Conservation (phyloP, 2,888 invertebrate species). For the Epirrhoe tristata region DNA sequence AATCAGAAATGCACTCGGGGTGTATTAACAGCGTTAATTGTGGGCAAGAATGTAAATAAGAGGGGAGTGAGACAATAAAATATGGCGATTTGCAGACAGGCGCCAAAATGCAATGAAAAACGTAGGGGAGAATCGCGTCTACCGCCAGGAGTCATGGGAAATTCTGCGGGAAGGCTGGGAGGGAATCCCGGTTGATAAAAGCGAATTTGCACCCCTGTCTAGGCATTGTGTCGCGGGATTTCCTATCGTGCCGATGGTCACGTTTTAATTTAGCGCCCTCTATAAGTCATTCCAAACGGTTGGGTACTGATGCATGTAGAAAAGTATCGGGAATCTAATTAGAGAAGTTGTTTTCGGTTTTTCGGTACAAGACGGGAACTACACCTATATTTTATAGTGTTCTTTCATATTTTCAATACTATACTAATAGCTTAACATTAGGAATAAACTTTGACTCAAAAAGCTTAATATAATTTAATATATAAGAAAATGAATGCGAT, state of each 20-base stretch:
- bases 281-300: constrained; percentile 36
- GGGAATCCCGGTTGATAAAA: constrained; percentile 71
- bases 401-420: constrained; percentile 4
- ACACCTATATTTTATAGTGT: not conserved
- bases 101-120: constrained; percentile 61
- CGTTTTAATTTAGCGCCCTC: constrained; percentile 40
- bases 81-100: constrained; percentile 59
- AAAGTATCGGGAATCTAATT: constrained; percentile 24
- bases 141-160: constrained; percentile 64
- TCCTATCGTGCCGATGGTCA: constrained; percentile 57
- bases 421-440: not conserved
- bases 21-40: constrained; percentile 43
- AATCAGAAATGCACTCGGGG: constrained; percentile 41
- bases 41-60: constrained; percentile 47
- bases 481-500: no score
- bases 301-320: constrained; percentile 36
- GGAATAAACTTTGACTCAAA: not conserved
- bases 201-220: constrained; percentile 60
- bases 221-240: constrained; percentile 70
- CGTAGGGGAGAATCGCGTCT: constrained; percentile 55
- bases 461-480: no score
- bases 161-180: constrained; percentile 74
- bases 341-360: constrained; percentile 19
- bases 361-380: no score
- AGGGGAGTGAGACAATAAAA: constrained; percentile 48